phyloP scores from a whole-genome alignment of 2,113 vertebrate genomes.

The Vulpes vulpes region DNA sequence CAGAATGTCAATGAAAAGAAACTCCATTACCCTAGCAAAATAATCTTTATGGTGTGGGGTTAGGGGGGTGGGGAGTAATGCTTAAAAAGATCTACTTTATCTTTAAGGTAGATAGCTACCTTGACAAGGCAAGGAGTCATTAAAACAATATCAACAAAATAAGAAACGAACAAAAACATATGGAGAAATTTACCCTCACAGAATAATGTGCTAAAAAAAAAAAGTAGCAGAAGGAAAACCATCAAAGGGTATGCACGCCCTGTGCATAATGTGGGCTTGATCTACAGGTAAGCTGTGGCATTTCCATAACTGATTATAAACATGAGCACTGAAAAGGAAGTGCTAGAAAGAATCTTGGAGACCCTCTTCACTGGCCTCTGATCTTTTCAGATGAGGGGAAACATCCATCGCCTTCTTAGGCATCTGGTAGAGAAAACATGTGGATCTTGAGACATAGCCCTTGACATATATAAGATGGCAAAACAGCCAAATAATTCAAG shows the following conservation, averaged over 20 bases:
- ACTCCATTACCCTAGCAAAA: slow-evolving; percentile 64
- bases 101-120: slow-evolving; percentile 10
- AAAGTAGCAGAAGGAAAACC: not conserved
- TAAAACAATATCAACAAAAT: not conserved
- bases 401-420: not conserved
- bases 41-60: not conserved
- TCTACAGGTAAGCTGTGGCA: not conserved
- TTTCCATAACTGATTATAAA: not conserved
- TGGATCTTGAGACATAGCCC: not conserved
- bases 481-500: slow-evolving; percentile 1
- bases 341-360: not conserved
- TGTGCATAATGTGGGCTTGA: not conserved
- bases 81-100: slow-evolving; percentile 35
- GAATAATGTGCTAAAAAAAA: not conserved
- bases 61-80: not conserved
- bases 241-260: not conserved
- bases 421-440: not conserved
- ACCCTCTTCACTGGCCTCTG: not conserved
- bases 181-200: not conserved
- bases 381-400: not conserved
- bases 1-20: slow-evolving; percentile 81
- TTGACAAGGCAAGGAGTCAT: slow-evolving; percentile 32
- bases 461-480: not conserved
- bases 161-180: not conserved
- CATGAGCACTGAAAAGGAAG: not conserved